These are phyloP conservation scores for Serilophus lunatus DNA, from an alignment of 2,113 vertebrate species.

Conservation along the genomic window DNA sequence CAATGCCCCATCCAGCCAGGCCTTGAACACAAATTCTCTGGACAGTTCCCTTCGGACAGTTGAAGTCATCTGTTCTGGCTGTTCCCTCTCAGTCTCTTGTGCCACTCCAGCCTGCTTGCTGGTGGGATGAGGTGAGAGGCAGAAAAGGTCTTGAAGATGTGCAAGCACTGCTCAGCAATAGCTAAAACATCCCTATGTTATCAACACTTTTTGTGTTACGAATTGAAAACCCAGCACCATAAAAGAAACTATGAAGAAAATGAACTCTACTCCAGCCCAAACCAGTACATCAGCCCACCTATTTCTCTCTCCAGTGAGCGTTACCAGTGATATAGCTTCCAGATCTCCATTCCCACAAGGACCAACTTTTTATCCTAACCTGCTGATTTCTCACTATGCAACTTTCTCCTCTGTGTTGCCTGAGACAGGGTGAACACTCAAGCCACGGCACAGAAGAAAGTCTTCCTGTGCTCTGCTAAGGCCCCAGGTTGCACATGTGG, in stretches of 20 bases:
- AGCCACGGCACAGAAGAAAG: neutral
- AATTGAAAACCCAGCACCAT: neutral
- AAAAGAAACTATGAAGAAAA: neutral
- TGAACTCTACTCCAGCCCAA: neutral
- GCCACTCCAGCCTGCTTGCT: accelerated
- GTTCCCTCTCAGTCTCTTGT: neutral
- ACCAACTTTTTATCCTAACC: neutral
- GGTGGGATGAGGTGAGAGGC: neutral
- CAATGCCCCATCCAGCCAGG: neutral
- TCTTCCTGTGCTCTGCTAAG: neutral
- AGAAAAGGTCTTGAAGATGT: neutral
- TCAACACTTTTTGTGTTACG: neutral
- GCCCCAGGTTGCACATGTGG: neutral
- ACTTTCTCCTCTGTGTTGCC: neutral
- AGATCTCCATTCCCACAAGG: neutral
- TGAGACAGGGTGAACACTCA: accelerated
- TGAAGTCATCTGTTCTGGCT: neutral
- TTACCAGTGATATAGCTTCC: neutral
- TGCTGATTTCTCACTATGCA: neutral
- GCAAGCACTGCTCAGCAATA: neutral
- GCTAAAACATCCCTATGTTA: neutral
- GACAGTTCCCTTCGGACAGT: neutral
- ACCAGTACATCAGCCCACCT: neutral
- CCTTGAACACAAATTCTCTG: neutral
- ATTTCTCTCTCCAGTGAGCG: neutral